Evolutionary conservation across 1,140 invertebrate genomes (phyloP), one percentile per base, ranked within the genome.

Genomic region (Battus philenor): DNA sequence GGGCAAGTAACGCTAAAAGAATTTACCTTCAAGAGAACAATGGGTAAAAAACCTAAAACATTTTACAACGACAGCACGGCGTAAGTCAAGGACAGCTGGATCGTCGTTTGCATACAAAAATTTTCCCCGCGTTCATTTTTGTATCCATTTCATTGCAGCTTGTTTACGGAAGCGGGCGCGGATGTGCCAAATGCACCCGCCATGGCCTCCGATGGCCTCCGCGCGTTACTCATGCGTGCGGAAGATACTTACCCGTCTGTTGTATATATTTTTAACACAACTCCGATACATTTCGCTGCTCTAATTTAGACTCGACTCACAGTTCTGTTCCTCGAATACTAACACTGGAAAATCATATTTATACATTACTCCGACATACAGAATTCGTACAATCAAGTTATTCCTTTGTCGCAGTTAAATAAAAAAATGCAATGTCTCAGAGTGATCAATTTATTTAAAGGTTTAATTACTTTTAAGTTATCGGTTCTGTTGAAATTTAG

Each of bases 111-210:
- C 33, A 18, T 36, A 20, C 33, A 2, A 17, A 33, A 20, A 3
- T 20, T 20, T 20, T 20, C 6, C 18, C 18, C 6, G 18, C 6
- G 18, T 20, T 20, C n/a, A 36, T 36, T 36, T 16, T 11, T 20
- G 6, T 20, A 36, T 6, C 11, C 18, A 6, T 20, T 3, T 20
- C 2, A 20, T 20, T 6, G 18, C 36, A 13, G 20, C 10, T 26
- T 39, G 36, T 39, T 39, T 39, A 39, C 36, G 36, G 36, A 39
- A 39, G 22, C 10, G 8, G n/a, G 12, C 11, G 12, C 13, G 36
- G 36, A 26, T 26, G 18, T 8, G 7, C 36, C 20, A 20, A 39
- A 26, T 39, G 36, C 36, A 39, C 2, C n/a, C 24, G 24, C 24
- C 11, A 22, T 2, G 36, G 22, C 36, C 20, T 39, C 36, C 33